Conservation (phyloP, 2,113 vertebrate species). For the Hemiscyllium ocellatum region DNA sequence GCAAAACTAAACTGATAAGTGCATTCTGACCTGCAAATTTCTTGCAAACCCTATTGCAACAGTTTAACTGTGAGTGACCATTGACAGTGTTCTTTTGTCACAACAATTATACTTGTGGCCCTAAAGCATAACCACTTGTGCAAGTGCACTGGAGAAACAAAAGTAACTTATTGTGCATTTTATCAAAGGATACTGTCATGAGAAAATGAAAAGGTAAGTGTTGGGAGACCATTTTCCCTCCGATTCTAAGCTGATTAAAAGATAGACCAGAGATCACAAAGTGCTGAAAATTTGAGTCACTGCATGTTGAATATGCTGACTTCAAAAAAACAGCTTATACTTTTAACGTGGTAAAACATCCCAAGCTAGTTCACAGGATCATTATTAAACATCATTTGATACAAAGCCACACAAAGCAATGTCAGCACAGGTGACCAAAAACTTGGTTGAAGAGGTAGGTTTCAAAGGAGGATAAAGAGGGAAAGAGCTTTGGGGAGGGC, state of each 20-base stretch:
- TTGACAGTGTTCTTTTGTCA: not conserved
- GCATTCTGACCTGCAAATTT: not conserved
- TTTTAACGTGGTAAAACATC: not conserved
- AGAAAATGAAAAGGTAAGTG: not conserved
- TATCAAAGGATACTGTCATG: not conserved
- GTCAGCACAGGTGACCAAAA: not conserved
- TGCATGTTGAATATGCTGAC: not conserved
- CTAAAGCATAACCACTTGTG: not conserved
- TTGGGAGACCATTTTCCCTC: not conserved
- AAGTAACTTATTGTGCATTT: not conserved
- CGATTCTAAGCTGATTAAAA: not conserved
- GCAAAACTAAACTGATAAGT: not conserved
- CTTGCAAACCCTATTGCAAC: too few relatives aligned
- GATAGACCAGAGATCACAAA: not conserved
- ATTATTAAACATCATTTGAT: not conserved
- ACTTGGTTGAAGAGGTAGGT: not conserved
- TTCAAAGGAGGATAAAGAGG: not conserved
- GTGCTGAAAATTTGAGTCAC: not conserved
- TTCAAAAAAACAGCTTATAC: not conserved
- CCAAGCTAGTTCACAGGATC: not conserved
- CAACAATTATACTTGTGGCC: not conserved
- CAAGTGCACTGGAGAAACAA: not conserved
- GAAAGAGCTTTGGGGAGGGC: not conserved
- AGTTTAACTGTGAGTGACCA: not conserved
- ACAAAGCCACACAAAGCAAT: not conserved